These are phyloP conservation scores for Amblyraja radiata DNA, from an alignment of 2,797 vertebrate species.

Conservation along the genomic window DNA sequence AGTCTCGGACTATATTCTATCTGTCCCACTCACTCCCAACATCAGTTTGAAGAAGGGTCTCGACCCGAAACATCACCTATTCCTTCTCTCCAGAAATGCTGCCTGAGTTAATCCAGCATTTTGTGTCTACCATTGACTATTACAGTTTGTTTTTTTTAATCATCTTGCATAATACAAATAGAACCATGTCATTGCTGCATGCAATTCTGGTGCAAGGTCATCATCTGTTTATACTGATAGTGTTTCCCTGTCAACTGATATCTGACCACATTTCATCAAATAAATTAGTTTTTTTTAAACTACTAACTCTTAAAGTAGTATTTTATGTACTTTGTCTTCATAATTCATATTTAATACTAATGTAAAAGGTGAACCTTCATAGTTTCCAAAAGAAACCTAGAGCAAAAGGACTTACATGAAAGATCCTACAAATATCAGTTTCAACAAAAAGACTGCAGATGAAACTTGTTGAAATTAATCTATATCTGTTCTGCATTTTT, in stretches of 20 bases:
- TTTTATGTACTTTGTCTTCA: background rate
- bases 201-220: background rate
- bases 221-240: background rate
- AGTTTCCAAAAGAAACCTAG: background rate
- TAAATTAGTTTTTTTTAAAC: background rate
- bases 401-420: background rate
- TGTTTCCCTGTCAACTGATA: background rate
- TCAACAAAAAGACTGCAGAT: background rate
- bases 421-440: background rate
- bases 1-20: too few species aligned
- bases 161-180: background rate
- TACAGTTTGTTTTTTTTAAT: background rate
- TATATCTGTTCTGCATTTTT: background rate
- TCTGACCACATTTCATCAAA: background rate
- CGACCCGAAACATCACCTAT: too few species aligned
- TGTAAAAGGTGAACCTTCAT: background rate
- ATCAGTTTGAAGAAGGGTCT: too few species aligned
- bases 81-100: too few species aligned
- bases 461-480: background rate
- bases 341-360: background rate
- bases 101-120: background rate
- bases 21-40: too few species aligned
- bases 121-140: too few species aligned
- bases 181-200: background rate
- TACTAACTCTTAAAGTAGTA: background rate